phyloP scores from a whole-genome alignment of 2,888 invertebrate species.

The Leptothorax acervorum region DNA sequence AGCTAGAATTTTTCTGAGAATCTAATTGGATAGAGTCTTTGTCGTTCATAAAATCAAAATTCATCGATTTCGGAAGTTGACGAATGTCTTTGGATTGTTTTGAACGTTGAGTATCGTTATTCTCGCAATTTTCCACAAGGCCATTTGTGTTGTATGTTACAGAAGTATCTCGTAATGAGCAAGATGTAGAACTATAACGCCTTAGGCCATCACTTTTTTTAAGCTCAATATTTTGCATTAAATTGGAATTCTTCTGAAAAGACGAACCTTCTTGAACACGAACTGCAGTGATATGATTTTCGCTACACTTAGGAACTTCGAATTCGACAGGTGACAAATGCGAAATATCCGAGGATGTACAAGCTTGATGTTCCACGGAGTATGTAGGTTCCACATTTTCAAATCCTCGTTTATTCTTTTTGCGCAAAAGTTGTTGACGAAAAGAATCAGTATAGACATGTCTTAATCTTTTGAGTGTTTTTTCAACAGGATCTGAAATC shows the following conservation, averaged over 20 bases:
- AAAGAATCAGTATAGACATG: neutral
- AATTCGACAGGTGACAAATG: conserved; percentile 15
- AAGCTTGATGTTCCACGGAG: conserved; percentile 23
- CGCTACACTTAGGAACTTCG: conserved; percentile 10
- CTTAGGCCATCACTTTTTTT: neutral
- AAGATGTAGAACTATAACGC: neutral
- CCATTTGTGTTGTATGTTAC: neutral
- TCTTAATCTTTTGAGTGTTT: neutral
- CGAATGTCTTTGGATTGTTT: neutral
- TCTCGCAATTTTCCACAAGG: neutral
- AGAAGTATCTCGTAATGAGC: conserved; percentile 2
- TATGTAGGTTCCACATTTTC: neutral
- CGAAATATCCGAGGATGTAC: neutral
- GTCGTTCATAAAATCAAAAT: neutral
- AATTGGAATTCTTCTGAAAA: neutral
- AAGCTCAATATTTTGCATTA: neutral
- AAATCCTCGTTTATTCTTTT: neutral
- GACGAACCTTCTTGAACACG: neutral
- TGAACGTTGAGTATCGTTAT: neutral
- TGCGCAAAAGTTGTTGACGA: conserved; percentile 8
- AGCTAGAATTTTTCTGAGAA: neutral
- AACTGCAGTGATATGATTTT: neutral
- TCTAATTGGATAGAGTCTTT: neutral
- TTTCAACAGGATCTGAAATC: conserved; percentile 28
- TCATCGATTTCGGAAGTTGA: neutral